Evolutionary conservation across 2,113 vertebrate genomes (phyloP), one percentile per base, ranked within the genome.

Genomic region (Bostrychus sinensis): DNA sequence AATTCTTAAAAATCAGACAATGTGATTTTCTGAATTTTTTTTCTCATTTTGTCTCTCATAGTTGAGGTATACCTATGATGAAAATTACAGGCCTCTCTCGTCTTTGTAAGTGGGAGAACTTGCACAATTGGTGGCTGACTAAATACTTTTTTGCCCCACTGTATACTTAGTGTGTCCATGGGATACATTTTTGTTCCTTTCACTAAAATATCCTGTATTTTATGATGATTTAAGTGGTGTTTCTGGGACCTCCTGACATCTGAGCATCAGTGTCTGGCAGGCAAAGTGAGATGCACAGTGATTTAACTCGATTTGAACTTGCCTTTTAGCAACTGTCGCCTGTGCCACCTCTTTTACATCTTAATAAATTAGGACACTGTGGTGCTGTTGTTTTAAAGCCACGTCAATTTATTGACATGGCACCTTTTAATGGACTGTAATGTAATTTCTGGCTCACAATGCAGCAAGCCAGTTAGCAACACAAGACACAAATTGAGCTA

Each of bases 371-470:
- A 71, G 64, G 67, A 38, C 34, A 61, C 28, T 3, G 22, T 58
- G 30, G 4, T 61, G 38, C 62, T 22, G 41, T 6, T 37, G 72
- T 63, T 70, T 62, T 43, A 46, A 3, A 4, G 23, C 1, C 55
- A 77, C 56, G 62, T 26, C 45, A 19, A 61, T 36, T 55, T 78
- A 62, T 70, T 41, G 42, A 67, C 62, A 19, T 55, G 61, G 19
- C 60, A 66, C 70, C 26, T 70, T 66, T 48, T 13, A 4, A 38
- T 7, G n/a, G 22, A 36, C 69, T 42, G 83, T 81, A 66, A 81
- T 78, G 65, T 72, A 14, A 34, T 70, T 79, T 37, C 51, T 34
- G 20, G 7, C 60, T 59, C 26, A 13, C 53, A 13, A 16, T 45
- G 39, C 60, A 63, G 17, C 20, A 25, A 28, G 22, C 22, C 48